Evolutionary conservation across 2,797 vertebrate species (phyloP), one percentile per base, ranked within the genome.

Genomic region (Gastrophryne carolinensis): DNA sequence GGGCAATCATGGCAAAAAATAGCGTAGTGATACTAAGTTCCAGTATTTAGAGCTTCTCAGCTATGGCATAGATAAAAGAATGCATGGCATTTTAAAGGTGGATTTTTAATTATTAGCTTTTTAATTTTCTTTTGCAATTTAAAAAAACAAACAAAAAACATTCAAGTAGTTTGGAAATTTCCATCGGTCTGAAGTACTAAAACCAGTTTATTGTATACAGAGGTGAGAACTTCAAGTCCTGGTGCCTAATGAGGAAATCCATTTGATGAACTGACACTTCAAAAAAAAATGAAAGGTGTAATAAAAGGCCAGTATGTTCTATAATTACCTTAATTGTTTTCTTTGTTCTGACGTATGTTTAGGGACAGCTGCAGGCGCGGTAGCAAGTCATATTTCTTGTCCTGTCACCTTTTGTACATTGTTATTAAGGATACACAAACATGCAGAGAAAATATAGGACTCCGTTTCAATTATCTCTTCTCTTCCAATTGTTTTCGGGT

Each of bases 181-280:
- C n/a, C n/a, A n/a, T 39, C 13, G 17, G 13, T 32, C 29, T 65
- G 9, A 37, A 32, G 35, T 70, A 26, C 15, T 53, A 57, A 37
- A 69, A 69, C 35, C 17, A 41, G 52, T 56, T 44, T 60, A 10
- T 15, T 49, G n/a, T 32, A 23, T 9, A 54, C 15, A 11, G 21
- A 2, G 49, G 9, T 67, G 17, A 23, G 27, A 24, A 1, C 9
- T 8, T 34, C 23, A 2, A 49, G 26, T 2, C 7, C 23, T 44
- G 6, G 15, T 29, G 12, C n/a, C 39, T 44, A 44, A 27, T 30
- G 15, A 29, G 7, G 26, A 70, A 7, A 2, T 30, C 24, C 3
- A 72, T 61, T 60, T 17, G 50, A 21, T 61, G 49, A 61, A 39
- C 6, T 60, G 17, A 60, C 68, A 71, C 54, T 58, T 72, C 32